A percentile compares a stretch with the other conserved stretches of the same genome.
phyloP scores from a whole-genome alignment of 2,888 invertebrate genomes.

The Deroplatys truncata region DNA sequence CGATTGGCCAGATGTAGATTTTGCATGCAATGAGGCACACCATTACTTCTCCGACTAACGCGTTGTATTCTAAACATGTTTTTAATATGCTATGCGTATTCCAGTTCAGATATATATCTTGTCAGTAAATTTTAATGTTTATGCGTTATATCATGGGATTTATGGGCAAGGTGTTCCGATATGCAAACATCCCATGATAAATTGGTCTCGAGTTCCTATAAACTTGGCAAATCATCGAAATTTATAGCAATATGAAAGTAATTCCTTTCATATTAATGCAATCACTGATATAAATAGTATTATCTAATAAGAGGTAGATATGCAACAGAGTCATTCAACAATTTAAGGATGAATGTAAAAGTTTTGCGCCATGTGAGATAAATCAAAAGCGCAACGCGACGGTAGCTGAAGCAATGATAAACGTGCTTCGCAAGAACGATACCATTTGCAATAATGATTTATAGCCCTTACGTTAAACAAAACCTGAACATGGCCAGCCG shows the following conservation, averaged over 20 bases:
- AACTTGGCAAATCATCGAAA: not conserved
- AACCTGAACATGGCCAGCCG: not conserved
- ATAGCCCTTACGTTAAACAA: not conserved
- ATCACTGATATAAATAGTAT: not conserved
- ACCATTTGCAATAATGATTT: not conserved
- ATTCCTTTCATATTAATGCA: not conserved
- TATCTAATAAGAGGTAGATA: not conserved
- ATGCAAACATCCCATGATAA: not conserved
- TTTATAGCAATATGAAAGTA: not conserved
- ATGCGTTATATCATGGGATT: not conserved
- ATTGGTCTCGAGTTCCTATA: not conserved
- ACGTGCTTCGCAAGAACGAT: not conserved
- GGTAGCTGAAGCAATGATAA: too few relatives aligned
- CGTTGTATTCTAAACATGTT: too few relatives aligned
- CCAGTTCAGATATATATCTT: too few relatives aligned
- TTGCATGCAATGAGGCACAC: too few relatives aligned
- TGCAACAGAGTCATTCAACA: not conserved
- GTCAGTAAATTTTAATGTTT: not conserved
- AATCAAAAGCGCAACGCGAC: not conserved
- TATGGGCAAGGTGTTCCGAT: not conserved
- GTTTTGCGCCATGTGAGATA: not conserved
- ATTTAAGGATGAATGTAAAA: not conserved
- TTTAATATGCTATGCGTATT: too few relatives aligned
- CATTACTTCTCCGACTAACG: too few relatives aligned
- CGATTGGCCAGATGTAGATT: too few relatives aligned